phyloP scores from a whole-genome alignment of 2,797 vertebrate genomes.

The Rhabdophis nuchalis region DNA sequence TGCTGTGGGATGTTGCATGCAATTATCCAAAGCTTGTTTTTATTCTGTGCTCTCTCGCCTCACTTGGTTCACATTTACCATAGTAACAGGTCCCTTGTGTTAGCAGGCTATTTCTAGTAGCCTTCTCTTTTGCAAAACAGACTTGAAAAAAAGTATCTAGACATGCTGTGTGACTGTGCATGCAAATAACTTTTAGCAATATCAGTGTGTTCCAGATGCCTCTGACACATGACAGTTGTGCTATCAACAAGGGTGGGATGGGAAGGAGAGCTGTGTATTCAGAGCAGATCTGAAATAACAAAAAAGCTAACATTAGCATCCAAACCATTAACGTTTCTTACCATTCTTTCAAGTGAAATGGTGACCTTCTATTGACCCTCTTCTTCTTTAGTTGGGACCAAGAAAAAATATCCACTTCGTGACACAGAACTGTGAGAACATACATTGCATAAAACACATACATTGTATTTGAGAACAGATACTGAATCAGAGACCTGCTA shows the following conservation, averaged over 20 bases:
- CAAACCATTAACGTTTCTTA: not conserved
- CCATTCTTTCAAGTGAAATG: not conserved
- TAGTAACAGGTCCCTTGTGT: not conserved
- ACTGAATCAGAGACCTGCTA: not conserved
- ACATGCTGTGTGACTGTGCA: not conserved
- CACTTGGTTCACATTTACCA: not conserved
- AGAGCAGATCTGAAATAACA: not conserved
- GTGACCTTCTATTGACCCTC: not conserved
- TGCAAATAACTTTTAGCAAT: not conserved
- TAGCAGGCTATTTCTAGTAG: not conserved
- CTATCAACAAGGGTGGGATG: not conserved
- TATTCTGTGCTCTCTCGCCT: not conserved
- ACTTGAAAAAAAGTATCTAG: not conserved
- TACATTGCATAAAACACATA: not conserved
- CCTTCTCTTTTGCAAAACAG: conserved; percentile 10
- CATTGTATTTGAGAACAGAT: not conserved
- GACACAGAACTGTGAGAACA: not conserved
- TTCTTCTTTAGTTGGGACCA: not conserved
- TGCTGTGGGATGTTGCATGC: not conserved
- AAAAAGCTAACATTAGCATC: not conserved
- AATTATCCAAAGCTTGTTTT: not conserved
- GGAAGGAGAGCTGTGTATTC: not conserved
- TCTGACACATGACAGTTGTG: not conserved
- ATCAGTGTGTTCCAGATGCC: not conserved
- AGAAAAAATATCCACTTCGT: not conserved